phyloP scores from a whole-genome alignment of 1,140 invertebrate species.

The Archegozetes longisetosus region DNA sequence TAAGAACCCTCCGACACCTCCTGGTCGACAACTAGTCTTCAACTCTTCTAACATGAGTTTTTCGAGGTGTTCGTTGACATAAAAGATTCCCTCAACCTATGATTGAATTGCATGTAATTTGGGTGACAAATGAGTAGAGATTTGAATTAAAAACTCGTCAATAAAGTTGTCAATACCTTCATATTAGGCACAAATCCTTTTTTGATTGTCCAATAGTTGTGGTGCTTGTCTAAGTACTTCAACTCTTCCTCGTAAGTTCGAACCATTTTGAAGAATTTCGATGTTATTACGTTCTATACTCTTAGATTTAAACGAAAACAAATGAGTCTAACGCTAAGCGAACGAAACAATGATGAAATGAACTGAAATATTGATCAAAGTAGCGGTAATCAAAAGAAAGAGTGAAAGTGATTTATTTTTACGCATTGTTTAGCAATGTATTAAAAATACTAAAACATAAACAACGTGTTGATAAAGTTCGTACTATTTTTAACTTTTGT shows the following conservation, averaged over 20 bases:
- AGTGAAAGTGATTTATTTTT: no score
- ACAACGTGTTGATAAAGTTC: no score
- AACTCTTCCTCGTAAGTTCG: slow-evolving; percentile 86
- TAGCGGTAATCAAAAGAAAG: no score
- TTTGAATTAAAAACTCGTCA: slow-evolving; percentile 1
- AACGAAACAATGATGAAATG: no score
- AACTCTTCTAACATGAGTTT: slow-evolving; percentile 96
- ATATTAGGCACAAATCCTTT: slow-evolving; percentile 99
- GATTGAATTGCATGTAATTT: no score
- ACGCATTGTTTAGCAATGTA: no score
- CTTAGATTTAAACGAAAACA: no score
- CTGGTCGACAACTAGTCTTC: slow-evolving; percentile 68
- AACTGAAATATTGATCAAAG: no score
- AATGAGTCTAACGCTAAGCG: no score
- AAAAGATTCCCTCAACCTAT: slow-evolving; percentile 96
- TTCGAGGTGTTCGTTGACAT: slow-evolving; percentile 83
- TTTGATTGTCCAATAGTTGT: slow-evolving; percentile 82
- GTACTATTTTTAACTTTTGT: no score
- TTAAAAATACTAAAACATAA: no score
- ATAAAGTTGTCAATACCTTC: slow-evolving; percentile 49
- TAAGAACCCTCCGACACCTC: slow-evolving; percentile 82
- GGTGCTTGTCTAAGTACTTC: slow-evolving; percentile 68
- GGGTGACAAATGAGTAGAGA: slow-evolving; percentile 13
- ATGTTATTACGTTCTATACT: no score
- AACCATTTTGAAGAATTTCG: slow-evolving; percentile 36